A percentile compares a stretch with the other conserved stretches of the same genome.
phyloP scores from a whole-genome alignment of 1,140 invertebrate species.

The Brachionus asplanchnoidis region DNA sequence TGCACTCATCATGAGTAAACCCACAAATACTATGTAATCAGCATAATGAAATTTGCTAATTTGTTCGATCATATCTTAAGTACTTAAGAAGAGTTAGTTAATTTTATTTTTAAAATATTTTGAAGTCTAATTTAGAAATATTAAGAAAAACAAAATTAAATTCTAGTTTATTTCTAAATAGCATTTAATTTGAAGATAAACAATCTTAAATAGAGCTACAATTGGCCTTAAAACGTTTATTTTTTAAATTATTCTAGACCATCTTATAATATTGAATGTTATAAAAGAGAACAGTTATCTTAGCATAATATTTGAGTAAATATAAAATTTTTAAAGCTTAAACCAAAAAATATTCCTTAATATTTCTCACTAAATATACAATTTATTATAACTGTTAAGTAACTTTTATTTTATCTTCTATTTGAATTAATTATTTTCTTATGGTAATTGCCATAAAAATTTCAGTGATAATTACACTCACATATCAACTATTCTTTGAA shows the following conservation, averaged over 20 bases:
- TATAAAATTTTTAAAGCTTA: too few species aligned
- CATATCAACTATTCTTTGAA: neutral
- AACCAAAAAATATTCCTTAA: neutral
- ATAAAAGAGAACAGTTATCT: too few species aligned
- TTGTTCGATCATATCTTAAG: conserved; percentile 49
- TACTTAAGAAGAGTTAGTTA: conserved; percentile 82
- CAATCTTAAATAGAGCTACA: too few species aligned
- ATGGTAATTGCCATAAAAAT: neutral
- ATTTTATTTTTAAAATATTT: neutral
- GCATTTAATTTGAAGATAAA: too few species aligned
- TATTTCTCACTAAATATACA: too few species aligned
- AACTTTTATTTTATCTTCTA: neutral
- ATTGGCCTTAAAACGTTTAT: too few species aligned
- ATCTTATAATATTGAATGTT: too few species aligned
- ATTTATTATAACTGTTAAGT: too few species aligned
- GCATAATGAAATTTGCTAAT: neutral
- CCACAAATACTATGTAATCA: conserved; percentile 34
- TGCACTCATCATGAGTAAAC: neutral
- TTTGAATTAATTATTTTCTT: neutral
- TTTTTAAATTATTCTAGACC: too few species aligned
- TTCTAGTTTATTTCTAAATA: too few species aligned
- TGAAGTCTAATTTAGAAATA: too few species aligned
- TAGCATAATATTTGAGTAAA: neutral
- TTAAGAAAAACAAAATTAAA: too few species aligned
- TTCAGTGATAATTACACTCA: neutral